A percentile compares a stretch with the other conserved stretches of the same genome.
Evolutionary conservation across 2,113 vertebrate genomes (phyloP).

Genomic region (Cariama cristata): DNA sequence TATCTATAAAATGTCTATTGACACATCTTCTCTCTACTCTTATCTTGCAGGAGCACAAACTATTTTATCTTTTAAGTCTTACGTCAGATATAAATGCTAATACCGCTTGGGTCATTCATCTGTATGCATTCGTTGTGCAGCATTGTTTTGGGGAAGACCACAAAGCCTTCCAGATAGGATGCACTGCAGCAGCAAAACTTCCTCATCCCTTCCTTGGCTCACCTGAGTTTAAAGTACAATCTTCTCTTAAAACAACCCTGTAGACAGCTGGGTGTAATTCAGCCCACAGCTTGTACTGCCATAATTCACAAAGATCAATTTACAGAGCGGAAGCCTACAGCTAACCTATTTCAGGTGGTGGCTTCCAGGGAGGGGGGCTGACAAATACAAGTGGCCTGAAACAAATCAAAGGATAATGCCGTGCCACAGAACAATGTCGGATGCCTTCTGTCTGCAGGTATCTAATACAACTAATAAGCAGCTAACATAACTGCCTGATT

Average conservation of each 20-base stretch:
- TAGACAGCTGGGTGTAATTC: not conserved
- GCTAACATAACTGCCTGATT: constrained; percentile 18
- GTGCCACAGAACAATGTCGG: not conserved
- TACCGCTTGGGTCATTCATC: fast-evolving
- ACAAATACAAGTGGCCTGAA: not conserved
- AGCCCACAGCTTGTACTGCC: not conserved
- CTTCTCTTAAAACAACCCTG: not conserved
- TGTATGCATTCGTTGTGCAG: fast-evolving
- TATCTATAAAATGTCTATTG: not conserved
- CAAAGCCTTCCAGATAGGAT: not conserved
- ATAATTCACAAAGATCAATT: constrained; percentile 11
- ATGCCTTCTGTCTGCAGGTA: not conserved
- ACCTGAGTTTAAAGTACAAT: not conserved
- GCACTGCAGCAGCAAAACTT: not conserved
- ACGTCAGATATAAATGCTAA: not conserved
- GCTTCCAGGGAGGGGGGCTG: not conserved
- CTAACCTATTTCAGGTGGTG: not conserved
- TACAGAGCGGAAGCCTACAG: not conserved
- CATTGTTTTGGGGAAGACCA: not conserved
- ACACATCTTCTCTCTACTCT: not conserved
- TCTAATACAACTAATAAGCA: constrained; percentile 31
- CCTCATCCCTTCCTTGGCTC: not conserved
- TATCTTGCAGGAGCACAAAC: not conserved
- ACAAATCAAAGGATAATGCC: not conserved
- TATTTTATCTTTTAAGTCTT: not conserved